phyloP scores from a whole-genome alignment of 2,888 invertebrate species.

The Rhagophthalmus giganteus region DNA sequence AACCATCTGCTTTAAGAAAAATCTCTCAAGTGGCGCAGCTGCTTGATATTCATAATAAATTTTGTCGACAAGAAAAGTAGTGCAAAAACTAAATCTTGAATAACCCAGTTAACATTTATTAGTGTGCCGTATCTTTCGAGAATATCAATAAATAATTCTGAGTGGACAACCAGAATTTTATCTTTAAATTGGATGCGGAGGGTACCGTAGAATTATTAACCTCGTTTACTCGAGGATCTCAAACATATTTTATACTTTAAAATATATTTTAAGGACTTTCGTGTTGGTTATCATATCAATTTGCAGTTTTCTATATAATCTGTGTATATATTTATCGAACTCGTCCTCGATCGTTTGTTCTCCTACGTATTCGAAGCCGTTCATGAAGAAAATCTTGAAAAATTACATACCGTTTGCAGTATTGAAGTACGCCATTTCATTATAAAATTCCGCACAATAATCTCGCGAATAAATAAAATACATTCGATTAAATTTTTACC shows the following conservation, averaged over 20 bases:
- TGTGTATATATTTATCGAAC: background rate
- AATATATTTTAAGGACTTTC: background rate
- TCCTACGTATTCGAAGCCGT: too few species aligned
- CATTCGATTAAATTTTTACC: too few species aligned
- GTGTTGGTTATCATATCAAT: background rate
- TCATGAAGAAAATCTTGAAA: too few species aligned
- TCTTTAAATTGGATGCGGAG: constrained; percentile 3
- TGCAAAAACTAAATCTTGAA: constrained; percentile 32
- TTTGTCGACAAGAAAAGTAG: constrained; percentile 26
- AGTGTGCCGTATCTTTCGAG: constrained; percentile 21
- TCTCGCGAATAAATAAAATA: too few species aligned
- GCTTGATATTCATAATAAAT: constrained; percentile 32
- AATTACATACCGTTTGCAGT: too few species aligned
- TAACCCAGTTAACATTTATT: constrained; percentile 34
- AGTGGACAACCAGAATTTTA: constrained; percentile 16
- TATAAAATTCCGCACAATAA: too few species aligned
- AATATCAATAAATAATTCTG: constrained; percentile 32
- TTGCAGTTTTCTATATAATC: background rate
- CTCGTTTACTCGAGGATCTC: background rate
- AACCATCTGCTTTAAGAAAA: constrained; percentile 28
- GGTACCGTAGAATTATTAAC: background rate
- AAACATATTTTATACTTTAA: background rate
- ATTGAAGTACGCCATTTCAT: too few species aligned
- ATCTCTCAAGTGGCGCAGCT: constrained; percentile 26
- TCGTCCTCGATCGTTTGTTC: too few species aligned